Evolutionary conservation across 92 coral and sea anemone genomes (phyloP).

Genomic region (Parazoanthus darwini): DNA sequence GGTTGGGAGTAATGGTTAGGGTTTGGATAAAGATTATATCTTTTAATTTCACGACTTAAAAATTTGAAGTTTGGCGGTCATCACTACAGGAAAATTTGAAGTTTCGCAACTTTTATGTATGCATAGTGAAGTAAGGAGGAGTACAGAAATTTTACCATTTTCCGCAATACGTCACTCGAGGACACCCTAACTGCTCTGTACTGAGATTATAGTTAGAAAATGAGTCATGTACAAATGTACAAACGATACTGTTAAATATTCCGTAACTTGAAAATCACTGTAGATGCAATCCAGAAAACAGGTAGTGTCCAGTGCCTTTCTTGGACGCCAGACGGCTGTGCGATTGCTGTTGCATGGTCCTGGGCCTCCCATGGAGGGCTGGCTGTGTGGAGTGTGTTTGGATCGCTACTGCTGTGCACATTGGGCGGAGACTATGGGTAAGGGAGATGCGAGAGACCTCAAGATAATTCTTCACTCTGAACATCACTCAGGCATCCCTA

Average conservation of each 20-base stretch:
- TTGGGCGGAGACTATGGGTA: conserved; percentile 96
- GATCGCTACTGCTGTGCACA: conserved; percentile 92
- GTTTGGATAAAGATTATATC: no score
- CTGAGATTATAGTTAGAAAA: no score
- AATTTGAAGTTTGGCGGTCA: no score
- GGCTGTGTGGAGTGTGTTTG: conserved; percentile 99
- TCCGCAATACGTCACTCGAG: no score
- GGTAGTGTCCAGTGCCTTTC: conserved; percentile 93
- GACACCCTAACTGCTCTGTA: neutral
- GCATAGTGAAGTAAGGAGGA: no score
- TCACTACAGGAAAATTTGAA: no score
- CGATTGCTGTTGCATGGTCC: conserved; percentile 97
- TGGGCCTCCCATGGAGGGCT: conserved; percentile 96
- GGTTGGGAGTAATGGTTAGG: no score
- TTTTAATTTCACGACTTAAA: no score
- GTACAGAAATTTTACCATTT: no score
- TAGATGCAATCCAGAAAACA: conserved; percentile 87
- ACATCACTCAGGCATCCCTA: neutral
- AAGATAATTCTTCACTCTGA: neutral
- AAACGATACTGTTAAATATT: neutral
- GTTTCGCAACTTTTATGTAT: no score
- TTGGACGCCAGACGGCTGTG: conserved; percentile 99
- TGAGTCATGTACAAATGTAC: no score
- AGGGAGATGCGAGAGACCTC: neutral
- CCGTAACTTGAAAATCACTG: conserved; percentile 4